Conservation (phyloP, 1,140 invertebrate genomes). For the Leptoteleia sp. region DNA sequence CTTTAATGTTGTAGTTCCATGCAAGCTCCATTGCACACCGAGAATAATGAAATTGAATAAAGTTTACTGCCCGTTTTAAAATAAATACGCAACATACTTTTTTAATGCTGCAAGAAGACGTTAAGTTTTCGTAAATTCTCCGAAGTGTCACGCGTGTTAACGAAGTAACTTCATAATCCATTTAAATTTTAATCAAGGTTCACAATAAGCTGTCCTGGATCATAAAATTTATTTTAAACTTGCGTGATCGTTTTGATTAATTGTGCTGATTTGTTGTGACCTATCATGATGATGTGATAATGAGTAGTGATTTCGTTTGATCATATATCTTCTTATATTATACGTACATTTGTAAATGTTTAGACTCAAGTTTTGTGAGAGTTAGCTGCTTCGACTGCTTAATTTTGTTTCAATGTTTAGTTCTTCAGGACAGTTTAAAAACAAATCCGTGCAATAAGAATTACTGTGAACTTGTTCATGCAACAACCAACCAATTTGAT, state of each 20-base stretch:
- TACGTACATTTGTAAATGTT: neutral
- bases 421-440: constrained; percentile 39
- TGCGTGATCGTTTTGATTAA: too few relatives aligned
- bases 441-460: constrained; percentile 48
- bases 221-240: neutral
- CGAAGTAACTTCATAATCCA: constrained; percentile 28
- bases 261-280: too few relatives aligned
- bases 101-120: neutral
- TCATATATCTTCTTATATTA: neutral
- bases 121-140: constrained; percentile 13
- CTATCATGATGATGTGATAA: too few relatives aligned
- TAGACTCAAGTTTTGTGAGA: neutral
- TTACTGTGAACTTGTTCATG: constrained; percentile 43
- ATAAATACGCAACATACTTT: neutral
- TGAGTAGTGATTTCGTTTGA: too few relatives aligned
- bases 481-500: constrained; percentile 37
- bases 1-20: constrained; percentile 13
- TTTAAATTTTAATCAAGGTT: constrained; percentile 8
- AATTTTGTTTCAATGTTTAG: neutral
- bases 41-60: constrained; percentile 10
- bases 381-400: too few relatives aligned
- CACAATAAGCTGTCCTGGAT: constrained; percentile 24
- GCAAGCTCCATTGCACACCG: neutral
- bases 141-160: neutral
- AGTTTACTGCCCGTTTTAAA: constrained; percentile 22